phyloP scores from a whole-genome alignment of 2,113 vertebrate genomes.

The Siniperca knerii region DNA sequence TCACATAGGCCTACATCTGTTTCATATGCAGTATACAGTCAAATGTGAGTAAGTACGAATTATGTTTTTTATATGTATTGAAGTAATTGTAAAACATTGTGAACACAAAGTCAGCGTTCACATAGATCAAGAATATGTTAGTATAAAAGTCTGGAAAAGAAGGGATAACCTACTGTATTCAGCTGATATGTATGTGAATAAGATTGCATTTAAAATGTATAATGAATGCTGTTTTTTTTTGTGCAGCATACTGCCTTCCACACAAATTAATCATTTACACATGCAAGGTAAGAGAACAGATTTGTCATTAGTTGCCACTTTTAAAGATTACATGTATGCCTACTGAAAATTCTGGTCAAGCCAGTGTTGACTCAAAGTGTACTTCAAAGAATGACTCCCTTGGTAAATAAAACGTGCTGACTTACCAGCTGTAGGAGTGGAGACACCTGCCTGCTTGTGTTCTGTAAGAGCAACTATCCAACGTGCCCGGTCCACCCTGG shows the following conservation, averaged over 20 bases:
- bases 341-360: background rate
- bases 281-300: background rate
- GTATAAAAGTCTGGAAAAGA: background rate
- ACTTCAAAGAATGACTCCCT: background rate
- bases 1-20: background rate
- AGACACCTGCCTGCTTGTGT: slow-evolving; percentile 71
- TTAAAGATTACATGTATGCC: background rate
- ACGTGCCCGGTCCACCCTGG: slow-evolving; percentile 91
- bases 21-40: too few relatives aligned
- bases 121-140: background rate
- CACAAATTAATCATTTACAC: background rate
- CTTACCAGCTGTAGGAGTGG: slow-evolving; percentile 86
- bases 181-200: background rate
- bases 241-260: background rate
- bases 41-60: background rate
- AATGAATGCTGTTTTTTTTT: background rate
- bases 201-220: slow-evolving; percentile 12
- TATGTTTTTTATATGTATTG: background rate
- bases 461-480: slow-evolving; percentile 90
- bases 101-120: background rate
- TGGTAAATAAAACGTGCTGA: background rate
- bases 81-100: background rate
- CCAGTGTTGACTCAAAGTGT: background rate
- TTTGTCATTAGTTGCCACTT: background rate
- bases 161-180: background rate